Base-by-base conservation (phyloP, 1,140 invertebrate species). In the Proctacanthus coquilletti region DNA sequence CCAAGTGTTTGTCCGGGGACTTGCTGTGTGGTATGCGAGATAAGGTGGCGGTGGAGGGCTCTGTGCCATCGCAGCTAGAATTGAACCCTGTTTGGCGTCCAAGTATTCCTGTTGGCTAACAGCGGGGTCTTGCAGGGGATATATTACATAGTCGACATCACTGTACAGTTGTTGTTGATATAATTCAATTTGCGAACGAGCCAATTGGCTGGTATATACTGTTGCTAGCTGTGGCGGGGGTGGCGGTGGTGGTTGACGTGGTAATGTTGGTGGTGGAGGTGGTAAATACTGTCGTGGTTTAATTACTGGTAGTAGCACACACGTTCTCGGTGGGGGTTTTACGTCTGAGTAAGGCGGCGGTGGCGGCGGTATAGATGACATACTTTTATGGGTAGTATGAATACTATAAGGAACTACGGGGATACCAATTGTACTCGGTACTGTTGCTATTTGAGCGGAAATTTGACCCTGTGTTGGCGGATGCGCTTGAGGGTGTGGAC, bases 81-180 rank as follows among this genome's bases (percentile, higher is more conserved):
- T 47, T 0, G 71, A 76, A 2, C 78, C 80, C 49, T 83, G 69
- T 51, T 88, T 88, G 5, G 82, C 80, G 48, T 88, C 84, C 45
- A 86, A 69, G 57, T 89, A 89, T 52, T 91, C 85, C 56, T 88
- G 84, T 53, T 85, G 82, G 40, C 83, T 87, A 14, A 88, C 71
- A 0, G 81, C 77, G 15, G 84, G 84, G 60, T 91, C 84, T 60
- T 88, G 84, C 33, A 87, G 57, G 0, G 84, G 84, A 50, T 87
- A 91, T 53, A 88, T 83, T 0, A 88, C 84, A 49, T 85, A 91
- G 54, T 91, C 84, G 4, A 84, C 82, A 47, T 88, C 84, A 23
- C 84, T 87, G 45, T 84, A 85, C 13, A 88, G 67, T 49, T 88
- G 84, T 47, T 84, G 82, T 48, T 85, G 78, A 47, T 84, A 88